Evolutionary conservation across 2,888 invertebrate genomes (phyloP).

Genomic region (Eulithis testata): DNA sequence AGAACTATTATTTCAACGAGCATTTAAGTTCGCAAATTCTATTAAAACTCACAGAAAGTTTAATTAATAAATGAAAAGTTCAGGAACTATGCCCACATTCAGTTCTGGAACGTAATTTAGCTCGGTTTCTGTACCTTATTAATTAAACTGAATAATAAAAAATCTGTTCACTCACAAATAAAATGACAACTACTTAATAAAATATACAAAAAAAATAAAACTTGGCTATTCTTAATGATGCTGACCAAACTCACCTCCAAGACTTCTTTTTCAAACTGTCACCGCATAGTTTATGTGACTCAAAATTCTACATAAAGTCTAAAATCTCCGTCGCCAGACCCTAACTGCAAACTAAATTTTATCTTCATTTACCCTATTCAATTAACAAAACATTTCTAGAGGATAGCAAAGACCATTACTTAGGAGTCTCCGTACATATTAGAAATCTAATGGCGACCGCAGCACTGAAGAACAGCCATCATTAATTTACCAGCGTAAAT

Average conservation of each 20-base stretch:
- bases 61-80: conserved; percentile 38
- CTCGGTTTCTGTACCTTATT: conserved; percentile 8
- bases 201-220: too few relatives aligned
- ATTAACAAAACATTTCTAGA: conserved; percentile 14
- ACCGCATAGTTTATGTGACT: too few relatives aligned
- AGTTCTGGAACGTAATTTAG: conserved; percentile 25
- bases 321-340: too few relatives aligned
- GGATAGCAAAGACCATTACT: conserved; percentile 11
- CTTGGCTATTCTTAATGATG: too few relatives aligned
- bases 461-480: conserved; percentile 12
- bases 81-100: conserved; percentile 30
- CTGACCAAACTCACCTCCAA: too few relatives aligned
- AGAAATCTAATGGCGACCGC: conserved; percentile 26
- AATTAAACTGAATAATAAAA: too few relatives aligned
- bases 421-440: conserved; percentile 17
- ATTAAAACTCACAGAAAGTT: conserved; percentile 48
- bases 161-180: too few relatives aligned
- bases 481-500: conserved; percentile 24
- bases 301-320: too few relatives aligned
- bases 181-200: too few relatives aligned
- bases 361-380: conserved; percentile 3
- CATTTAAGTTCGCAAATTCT: conserved; percentile 36
- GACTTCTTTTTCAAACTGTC: too few relatives aligned
- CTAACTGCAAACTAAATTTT: not conserved
- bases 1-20: not conserved